Conservation (phyloP, 2,113 vertebrate species). For the Panthera uncia region DNA sequence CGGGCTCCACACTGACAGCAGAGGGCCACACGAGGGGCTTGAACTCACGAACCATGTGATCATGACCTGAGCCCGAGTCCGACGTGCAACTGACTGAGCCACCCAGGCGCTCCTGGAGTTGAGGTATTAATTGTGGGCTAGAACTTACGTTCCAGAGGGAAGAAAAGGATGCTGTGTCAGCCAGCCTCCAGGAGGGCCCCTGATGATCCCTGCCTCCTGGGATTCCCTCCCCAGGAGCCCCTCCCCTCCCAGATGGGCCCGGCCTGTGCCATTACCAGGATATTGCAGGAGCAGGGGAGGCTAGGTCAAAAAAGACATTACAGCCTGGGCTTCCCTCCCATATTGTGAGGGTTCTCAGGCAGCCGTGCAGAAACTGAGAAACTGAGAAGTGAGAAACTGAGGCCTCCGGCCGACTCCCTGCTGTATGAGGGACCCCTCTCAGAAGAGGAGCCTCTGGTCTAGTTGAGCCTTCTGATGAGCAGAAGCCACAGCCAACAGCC, state of each 20-base stretch:
- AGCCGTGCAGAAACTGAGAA: background rate
- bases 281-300: background rate
- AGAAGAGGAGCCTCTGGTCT: background rate
- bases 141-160: background rate
- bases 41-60: background rate
- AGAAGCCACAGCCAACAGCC: background rate
- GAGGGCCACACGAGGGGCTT: too few relatives aligned
- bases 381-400: background rate
- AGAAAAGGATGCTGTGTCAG: background rate
- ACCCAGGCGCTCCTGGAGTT: too few relatives aligned
- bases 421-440: background rate
- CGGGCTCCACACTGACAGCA: too few relatives aligned
- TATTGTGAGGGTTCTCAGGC: background rate
- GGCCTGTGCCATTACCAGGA: background rate
- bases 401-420: background rate
- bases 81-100: too few relatives aligned
- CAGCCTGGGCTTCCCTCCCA: background rate
- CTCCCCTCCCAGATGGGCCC: background rate
- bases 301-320: too few relatives aligned
- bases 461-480: background rate
- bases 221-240: background rate
- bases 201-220: background rate
- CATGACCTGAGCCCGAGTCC: too few relatives aligned
- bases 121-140: background rate
- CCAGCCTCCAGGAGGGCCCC: background rate